These are phyloP conservation scores for Volucella inflata DNA, from an alignment of 2,888 invertebrate species.

Conservation along the genomic window DNA sequence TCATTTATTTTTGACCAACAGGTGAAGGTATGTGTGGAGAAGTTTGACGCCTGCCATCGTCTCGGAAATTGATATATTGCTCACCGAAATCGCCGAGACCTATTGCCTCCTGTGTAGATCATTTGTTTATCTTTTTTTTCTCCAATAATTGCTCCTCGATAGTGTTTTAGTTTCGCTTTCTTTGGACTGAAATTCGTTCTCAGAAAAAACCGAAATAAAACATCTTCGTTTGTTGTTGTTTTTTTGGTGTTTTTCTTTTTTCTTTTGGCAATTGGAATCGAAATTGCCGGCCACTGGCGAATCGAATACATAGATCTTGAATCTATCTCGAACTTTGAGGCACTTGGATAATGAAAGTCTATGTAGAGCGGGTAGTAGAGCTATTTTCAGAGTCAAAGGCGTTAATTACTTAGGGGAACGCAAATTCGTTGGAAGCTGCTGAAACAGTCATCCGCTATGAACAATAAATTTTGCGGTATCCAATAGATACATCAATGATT, in stretches of 20 bases:
- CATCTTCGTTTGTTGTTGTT: conserved; percentile 21
- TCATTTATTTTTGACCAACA: conserved; percentile 62
- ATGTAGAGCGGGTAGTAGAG: conserved; percentile 14
- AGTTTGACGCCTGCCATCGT: conserved; percentile 53
- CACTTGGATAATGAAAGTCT: not conserved
- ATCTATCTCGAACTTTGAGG: too few relatives aligned
- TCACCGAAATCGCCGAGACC: conserved; percentile 3
- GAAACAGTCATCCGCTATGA: conserved; percentile 22
- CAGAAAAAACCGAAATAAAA: conserved; percentile 32
- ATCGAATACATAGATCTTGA: conserved; percentile 32
- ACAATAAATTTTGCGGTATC: conserved; percentile 46
- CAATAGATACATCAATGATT: conserved; percentile 33
- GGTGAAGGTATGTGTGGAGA: conserved; percentile 53
- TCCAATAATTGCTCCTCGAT: conserved; percentile 57
- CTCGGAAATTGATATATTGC: conserved; percentile 30
- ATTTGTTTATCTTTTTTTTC: conserved; percentile 66
- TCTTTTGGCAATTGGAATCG: conserved; percentile 30
- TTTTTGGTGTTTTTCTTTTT: too few relatives aligned
- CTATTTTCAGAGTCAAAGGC: conserved; percentile 53
- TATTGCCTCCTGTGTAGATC: conserved; percentile 29
- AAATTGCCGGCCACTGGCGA: conserved; percentile 3
- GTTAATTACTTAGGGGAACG: conserved; percentile 25
- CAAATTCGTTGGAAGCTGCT: conserved; percentile 15
- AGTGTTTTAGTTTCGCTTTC: conserved; percentile 40
- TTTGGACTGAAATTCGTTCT: conserved; percentile 5